Evolutionary conservation across 2,888 invertebrate species (phyloP), one percentile per base, ranked within the genome.

Genomic region (Eupithecia vulgata): DNA sequence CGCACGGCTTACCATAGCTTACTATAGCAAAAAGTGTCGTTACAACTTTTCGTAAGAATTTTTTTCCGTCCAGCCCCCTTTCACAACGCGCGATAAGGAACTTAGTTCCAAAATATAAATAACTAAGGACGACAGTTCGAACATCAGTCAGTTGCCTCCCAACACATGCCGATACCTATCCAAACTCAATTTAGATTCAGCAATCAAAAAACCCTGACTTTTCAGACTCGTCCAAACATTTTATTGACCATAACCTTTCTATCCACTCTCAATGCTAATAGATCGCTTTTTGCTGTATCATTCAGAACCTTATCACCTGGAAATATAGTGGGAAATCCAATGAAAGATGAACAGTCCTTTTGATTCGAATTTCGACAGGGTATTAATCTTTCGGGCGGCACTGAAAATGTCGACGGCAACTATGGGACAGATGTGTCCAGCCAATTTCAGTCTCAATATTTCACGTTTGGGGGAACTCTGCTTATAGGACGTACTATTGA

Each of bases 381-480:
- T 70, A 75, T 75, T 75, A 75, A 75, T 70, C 70, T 70, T 70
- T 57, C 15, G 61, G 69, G 64, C 69, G 40, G 34, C 59, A 59
- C 68, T 75, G 57, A 61, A 68, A 52, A 71, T 74, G 65, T 74
- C 67, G 48, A 35, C 68, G 35, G 52, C 45, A 61, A 40, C 70
- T 71, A 48, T 57, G 13, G 64, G 68, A 72, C 69, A 70, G 70
- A 74, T 72, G 71, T 62, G 68, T 76, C 65, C 62, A 64, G 64
- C 66, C 77, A 78, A 81, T 82, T 78, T 52, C 68, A 68, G 64
- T 72, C 62, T 68, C 77, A 78, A 78, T 82, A 80, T 78, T 72
- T 82, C 77, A 80, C 75, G 67, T 67, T 65, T 71, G 64, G 65
- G 68, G 67, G 52, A 64, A 64, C 37, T 64, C 64, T n/a, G 10